phyloP scores from a whole-genome alignment of 2,888 invertebrate species.

The Eulithis testata region DNA sequence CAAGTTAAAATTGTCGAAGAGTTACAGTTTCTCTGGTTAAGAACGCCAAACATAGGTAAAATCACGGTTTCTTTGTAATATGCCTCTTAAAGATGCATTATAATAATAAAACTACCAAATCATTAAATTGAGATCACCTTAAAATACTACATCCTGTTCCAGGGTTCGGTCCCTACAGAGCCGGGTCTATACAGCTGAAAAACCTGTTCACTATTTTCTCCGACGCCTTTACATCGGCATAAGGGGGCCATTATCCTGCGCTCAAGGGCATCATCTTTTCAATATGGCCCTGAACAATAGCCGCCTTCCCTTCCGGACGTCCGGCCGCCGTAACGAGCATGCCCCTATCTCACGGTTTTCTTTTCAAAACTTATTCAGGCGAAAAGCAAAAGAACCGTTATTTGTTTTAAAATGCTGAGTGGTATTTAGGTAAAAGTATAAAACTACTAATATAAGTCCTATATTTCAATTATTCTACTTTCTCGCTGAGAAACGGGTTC shows the following conservation, averaged over 20 bases:
- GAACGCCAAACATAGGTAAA: too few species aligned
- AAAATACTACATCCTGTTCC: constrained; percentile 17
- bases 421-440: constrained; percentile 6
- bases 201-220: constrained; percentile 56
- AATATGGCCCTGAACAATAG: constrained; percentile 77
- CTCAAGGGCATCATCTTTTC: constrained; percentile 75
- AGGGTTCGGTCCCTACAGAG: constrained; percentile 31
- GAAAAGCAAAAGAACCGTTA: constrained; percentile 12
- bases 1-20: too few species aligned
- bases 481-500: neutral
- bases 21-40: too few species aligned
- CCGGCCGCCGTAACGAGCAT: constrained; percentile 72
- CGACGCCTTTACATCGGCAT: constrained; percentile 48
- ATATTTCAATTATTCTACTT: constrained; percentile 7
- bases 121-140: constrained; percentile 21
- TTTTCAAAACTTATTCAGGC: constrained; percentile 46
- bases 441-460: neutral
- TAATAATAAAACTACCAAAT: constrained; percentile 2
- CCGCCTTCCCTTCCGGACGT: constrained; percentile 69
- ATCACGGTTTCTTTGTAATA: too few species aligned
- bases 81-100: too few species aligned
- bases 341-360: constrained; percentile 63
- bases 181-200: constrained; percentile 43
- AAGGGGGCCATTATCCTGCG: constrained; percentile 63
- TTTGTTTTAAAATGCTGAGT: constrained; percentile 19